Conservation (phyloP, 2,888 invertebrate genomes). For the Carabus problematicus region DNA sequence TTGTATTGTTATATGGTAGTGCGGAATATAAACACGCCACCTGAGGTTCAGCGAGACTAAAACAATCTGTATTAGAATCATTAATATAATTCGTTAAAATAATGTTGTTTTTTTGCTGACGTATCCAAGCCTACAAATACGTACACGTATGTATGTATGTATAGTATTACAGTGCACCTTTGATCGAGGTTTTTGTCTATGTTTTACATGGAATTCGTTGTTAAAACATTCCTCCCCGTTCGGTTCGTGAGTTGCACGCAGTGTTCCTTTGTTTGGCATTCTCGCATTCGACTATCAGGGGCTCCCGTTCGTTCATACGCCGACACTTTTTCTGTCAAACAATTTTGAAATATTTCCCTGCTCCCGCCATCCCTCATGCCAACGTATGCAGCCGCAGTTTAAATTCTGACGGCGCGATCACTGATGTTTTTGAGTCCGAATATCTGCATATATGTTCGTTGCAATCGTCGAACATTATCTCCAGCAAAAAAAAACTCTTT, state of each 20-base stretch:
- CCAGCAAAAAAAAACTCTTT: conserved; percentile 29
- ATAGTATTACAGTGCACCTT: neutral
- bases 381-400: conserved; percentile 27
- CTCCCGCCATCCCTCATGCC: conserved; percentile 19
- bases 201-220: conserved; percentile 43
- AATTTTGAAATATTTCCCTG: conserved; percentile 38
- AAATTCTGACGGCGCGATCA: conserved; percentile 34
- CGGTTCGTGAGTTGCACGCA: conserved; percentile 35
- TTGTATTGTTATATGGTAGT: no score
- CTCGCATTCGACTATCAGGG: neutral
- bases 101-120: neutral
- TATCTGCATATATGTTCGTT: conserved; percentile 38
- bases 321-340: conserved; percentile 34
- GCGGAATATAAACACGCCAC: no score
- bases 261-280: conserved; percentile 3
- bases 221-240: conserved; percentile 37
- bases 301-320: neutral
- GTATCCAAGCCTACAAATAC: neutral
- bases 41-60: no score
- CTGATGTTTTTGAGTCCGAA: conserved; percentile 31
- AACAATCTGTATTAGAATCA: no score
- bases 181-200: conserved; percentile 36
- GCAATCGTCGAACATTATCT: conserved; percentile 9
- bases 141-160: neutral
- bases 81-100: no score